These are phyloP conservation scores for Parauchenoglanis ngamensis DNA, from an alignment of 2,797 vertebrate genomes.

Conservation along the genomic window DNA sequence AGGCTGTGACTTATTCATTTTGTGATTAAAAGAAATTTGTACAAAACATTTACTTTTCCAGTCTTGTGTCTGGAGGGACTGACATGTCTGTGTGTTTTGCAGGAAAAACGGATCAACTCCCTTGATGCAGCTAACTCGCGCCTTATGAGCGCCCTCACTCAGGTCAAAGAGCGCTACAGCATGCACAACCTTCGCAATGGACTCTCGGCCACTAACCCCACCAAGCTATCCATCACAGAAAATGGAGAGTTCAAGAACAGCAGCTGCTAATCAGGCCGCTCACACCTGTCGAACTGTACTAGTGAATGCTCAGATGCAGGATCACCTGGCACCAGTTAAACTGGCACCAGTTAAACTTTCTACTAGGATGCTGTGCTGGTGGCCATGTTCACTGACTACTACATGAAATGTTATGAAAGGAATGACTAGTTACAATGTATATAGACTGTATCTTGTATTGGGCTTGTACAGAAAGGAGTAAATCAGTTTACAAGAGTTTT, in stretches of 20 bases:
- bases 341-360: constrained; percentile 18
- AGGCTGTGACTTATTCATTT: not conserved
- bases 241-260: constrained; percentile 98
- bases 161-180: constrained; percentile 96
- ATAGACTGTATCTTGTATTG: constrained; percentile 72
- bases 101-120: constrained; percentile 92
- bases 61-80: constrained; percentile 38
- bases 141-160: constrained; percentile 92
- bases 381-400: constrained; percentile 48
- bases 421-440: constrained; percentile 55
- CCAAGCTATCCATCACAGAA: constrained; percentile 98
- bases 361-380: not conserved
- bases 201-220: constrained; percentile 89
- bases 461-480: constrained; percentile 58
- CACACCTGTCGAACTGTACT: not conserved
- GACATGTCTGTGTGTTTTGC: constrained; percentile 62
- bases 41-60: not conserved
- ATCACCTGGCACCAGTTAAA: constrained; percentile 16
- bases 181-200: constrained; percentile 84
- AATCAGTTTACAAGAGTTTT: not conserved
- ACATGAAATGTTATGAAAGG: constrained; percentile 34
- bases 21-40: not conserved
- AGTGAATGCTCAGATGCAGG: not conserved
- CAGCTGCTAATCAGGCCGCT: constrained; percentile 81
- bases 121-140: constrained; percentile 93